Conservation (phyloP, 2,113 vertebrate genomes). For the Dicaeum eximium region DNA sequence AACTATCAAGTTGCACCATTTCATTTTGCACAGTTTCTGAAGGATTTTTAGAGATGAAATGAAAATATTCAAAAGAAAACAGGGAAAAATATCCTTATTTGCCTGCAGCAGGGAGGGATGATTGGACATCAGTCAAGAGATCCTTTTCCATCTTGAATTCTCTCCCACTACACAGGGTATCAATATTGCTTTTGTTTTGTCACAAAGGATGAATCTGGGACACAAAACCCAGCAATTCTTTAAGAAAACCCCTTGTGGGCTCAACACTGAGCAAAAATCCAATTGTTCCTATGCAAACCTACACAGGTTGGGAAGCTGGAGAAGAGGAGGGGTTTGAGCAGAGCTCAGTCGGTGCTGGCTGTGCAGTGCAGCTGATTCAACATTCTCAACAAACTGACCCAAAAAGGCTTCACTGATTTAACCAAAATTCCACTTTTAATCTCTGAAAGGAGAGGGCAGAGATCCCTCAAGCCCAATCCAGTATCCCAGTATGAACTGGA, state of each 20-base stretch:
- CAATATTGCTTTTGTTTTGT: not conserved
- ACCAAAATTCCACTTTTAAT: not conserved
- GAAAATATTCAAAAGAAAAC: not conserved
- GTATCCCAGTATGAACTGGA: not conserved
- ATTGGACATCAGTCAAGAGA: not conserved
- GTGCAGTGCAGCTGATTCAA: not conserved
- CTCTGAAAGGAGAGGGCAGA: not conserved
- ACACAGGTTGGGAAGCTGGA: not conserved
- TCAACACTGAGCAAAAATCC: not conserved
- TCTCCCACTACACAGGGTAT: not conserved
- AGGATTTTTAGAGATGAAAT: not conserved
- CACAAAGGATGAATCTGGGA: not conserved
- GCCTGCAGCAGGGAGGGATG: not conserved
- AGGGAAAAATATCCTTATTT: not conserved
- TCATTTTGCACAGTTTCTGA: not conserved
- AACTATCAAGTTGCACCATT: not conserved
- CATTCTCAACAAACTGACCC: not conserved
- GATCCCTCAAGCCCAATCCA: rapidly evolving
- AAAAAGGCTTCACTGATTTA: not conserved
- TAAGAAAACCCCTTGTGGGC: not conserved
- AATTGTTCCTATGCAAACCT: not conserved
- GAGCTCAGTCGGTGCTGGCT: not conserved
- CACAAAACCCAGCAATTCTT: not conserved
- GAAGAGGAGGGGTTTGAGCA: not conserved
- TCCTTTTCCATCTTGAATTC: not conserved